Evolutionary conservation across 2,888 invertebrate genomes (phyloP).

Genomic region (Patella caerulea): DNA sequence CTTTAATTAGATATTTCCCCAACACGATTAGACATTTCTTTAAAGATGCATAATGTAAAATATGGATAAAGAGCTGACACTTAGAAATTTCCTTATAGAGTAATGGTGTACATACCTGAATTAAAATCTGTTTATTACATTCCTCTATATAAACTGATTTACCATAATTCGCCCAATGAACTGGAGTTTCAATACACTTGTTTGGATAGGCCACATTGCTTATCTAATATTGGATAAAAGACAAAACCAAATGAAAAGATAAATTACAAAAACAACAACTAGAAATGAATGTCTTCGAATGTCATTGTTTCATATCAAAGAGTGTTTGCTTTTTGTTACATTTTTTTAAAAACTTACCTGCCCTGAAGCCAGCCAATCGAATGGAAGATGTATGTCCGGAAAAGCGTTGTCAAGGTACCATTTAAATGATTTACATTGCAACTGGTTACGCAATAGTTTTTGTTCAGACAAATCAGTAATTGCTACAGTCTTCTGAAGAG

Average conservation of each 20-base stretch:
- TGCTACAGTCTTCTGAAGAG: too few species aligned
- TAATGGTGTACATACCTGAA: constrained; percentile 20
- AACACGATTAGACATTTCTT: too few species aligned
- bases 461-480: constrained; percentile 38
- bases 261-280: neutral
- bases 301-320: too few species aligned
- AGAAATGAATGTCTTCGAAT: too few species aligned
- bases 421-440: constrained; percentile 41
- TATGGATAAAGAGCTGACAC: too few species aligned
- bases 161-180: constrained; percentile 22
- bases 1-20: too few species aligned
- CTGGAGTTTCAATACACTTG: constrained; percentile 29
- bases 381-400: constrained; percentile 39
- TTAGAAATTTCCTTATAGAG: neutral
- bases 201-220: neutral
- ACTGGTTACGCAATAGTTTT: constrained; percentile 29
- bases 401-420: constrained; percentile 44
- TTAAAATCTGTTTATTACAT: constrained; percentile 19
- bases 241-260: neutral
- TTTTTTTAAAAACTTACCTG: constrained; percentile 29
- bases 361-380: constrained; percentile 35
- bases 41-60: too few species aligned
- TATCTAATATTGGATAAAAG: constrained; percentile 4
- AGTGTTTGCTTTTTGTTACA: too few species aligned
- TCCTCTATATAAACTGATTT: constrained; percentile 2